A percentile compares a stretch with the other conserved stretches of the same genome.
phyloP scores from a whole-genome alignment of 64 coral and sea anemone species.

The Anthopleura sola region DNA sequence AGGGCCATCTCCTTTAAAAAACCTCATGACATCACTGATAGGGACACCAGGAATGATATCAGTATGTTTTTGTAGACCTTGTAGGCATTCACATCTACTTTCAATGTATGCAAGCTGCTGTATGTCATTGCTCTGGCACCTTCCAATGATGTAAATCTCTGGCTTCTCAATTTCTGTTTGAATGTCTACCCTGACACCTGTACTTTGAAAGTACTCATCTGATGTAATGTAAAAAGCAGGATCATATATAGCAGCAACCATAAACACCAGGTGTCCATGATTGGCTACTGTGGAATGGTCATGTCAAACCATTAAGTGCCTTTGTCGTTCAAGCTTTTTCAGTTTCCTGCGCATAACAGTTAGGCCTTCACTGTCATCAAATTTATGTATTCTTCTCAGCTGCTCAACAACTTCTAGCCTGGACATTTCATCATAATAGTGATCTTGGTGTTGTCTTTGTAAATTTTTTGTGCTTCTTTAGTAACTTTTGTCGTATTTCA shows the following conservation, averaged over 20 bases:
- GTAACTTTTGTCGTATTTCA: slow-evolving; percentile 32
- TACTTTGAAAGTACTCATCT: slow-evolving; percentile 2
- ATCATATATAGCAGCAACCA: slow-evolving; percentile 28
- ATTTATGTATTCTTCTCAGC: slow-evolving; percentile 8
- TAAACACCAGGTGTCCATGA: slow-evolving; percentile 46
- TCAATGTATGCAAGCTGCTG: slow-evolving; percentile 5
- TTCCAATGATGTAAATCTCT: slow-evolving; percentile 35
- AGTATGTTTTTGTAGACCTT: background rate
- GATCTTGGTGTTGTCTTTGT: background rate
- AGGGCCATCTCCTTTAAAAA: slow-evolving; percentile 37
- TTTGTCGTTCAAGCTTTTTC: background rate
- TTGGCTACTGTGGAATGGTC: slow-evolving; percentile 41
- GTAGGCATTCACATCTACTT: background rate
- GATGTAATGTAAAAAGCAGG: slow-evolving; percentile 20
- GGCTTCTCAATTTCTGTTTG: slow-evolving; percentile 14
- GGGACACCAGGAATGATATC: background rate
- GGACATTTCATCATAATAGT: slow-evolving; percentile 20
- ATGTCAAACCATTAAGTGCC: slow-evolving; percentile 39
- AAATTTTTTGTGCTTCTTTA: slow-evolving; percentile 16
- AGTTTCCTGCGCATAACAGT: slow-evolving; percentile 20
- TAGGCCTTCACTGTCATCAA: background rate
- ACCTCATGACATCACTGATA: slow-evolving; percentile 32
- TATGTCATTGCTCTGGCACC: background rate
- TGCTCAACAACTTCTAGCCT: slow-evolving; percentile 25
- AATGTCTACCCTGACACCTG: background rate